A percentile compares a stretch with the other conserved stretches of the same genome.
phyloP scores from a whole-genome alignment of 2,797 vertebrate genomes.

The Mormyrops attenuatus region DNA sequence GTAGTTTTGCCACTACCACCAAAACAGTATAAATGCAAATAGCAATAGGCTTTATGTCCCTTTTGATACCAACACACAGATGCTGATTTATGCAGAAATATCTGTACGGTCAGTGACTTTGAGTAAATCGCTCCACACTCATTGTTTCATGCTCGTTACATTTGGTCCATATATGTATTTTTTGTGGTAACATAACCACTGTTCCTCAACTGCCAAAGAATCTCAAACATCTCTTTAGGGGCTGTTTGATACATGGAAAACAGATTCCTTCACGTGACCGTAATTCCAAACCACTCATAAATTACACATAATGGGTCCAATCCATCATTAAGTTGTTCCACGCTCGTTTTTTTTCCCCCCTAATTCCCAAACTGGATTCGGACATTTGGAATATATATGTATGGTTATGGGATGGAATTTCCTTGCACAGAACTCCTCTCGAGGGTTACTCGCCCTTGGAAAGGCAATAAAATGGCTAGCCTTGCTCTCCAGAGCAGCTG shows the following conservation, averaged over 20 bases:
- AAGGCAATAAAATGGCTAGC: not conserved
- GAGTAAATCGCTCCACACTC: not conserved
- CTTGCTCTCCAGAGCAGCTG: not conserved
- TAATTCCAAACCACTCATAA: not conserved
- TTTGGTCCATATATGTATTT: not conserved
- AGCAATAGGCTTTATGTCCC: not conserved
- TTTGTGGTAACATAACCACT: not conserved
- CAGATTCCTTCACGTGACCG: slow-evolving; percentile 9
- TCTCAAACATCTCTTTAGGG: not conserved
- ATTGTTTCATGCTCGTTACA: not conserved
- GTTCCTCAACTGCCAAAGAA: not conserved
- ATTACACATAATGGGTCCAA: slow-evolving; percentile 5
- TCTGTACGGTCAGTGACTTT: not conserved
- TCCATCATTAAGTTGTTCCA: not conserved
- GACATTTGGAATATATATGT: not conserved
- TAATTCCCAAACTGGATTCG: not conserved
- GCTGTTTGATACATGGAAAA: slow-evolving; percentile 6
- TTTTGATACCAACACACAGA: not conserved
- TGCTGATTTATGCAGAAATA: not conserved
- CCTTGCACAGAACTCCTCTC: not conserved
- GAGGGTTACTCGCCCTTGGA: not conserved
- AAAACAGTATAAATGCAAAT: not conserved
- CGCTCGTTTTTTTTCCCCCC: not conserved
- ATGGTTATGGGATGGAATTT: not conserved
- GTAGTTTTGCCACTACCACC: not conserved